Conservation (phyloP, 2,113 vertebrate genomes). For the Laticauda colubrina region DNA sequence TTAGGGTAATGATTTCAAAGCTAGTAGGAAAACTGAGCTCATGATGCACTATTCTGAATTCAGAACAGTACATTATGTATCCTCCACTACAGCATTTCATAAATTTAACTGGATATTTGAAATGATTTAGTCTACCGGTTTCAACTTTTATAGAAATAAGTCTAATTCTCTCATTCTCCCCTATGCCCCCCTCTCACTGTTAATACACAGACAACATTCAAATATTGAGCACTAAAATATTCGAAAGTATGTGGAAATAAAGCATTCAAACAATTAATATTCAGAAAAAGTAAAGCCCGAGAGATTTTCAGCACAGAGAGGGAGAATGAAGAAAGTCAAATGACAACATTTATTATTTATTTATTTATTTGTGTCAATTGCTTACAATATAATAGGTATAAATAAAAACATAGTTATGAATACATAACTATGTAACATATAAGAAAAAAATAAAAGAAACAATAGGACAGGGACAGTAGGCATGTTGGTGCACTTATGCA, state of each 20-base stretch:
- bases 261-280: neutral
- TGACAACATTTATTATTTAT: too few species aligned
- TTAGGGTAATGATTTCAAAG: constrained; percentile 2
- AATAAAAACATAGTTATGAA: too few species aligned
- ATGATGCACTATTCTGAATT: neutral
- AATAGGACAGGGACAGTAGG: too few species aligned
- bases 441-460: too few species aligned
- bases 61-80: neutral
- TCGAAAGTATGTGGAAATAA: neutral
- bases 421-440: too few species aligned
- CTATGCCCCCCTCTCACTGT: neutral
- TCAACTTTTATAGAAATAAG: neutral
- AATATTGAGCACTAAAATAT: neutral
- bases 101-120: neutral
- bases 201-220: neutral
- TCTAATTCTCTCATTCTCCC: neutral
- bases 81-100: neutral
- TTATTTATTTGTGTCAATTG: too few species aligned
- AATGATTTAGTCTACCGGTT: neutral
- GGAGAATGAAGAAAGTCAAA: too few species aligned
- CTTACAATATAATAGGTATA: too few species aligned
- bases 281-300: neutral
- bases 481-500: too few species aligned
- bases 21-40: neutral
- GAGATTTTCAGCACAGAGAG: too few species aligned